phyloP scores from a whole-genome alignment of 2,797 vertebrate genomes.

The Pampus argenteus region DNA sequence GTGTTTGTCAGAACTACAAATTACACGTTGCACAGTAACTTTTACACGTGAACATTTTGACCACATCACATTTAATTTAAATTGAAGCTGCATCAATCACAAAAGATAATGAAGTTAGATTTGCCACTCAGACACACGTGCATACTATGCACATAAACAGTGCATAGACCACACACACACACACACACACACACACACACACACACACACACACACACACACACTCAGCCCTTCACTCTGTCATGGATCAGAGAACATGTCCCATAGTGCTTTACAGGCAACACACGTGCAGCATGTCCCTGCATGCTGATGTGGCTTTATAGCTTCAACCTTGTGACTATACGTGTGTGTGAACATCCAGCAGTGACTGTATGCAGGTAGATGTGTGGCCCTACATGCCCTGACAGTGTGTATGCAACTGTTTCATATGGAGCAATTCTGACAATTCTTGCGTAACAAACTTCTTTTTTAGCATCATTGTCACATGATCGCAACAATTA shows the following conservation, averaged over 20 bases:
- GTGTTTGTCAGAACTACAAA: constrained; percentile 10
- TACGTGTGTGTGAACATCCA: constrained; percentile 15
- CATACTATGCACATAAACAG: constrained; percentile 25
- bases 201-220: too few species aligned
- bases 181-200: too few species aligned
- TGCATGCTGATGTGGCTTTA: constrained; percentile 70
- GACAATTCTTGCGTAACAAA: too few species aligned
- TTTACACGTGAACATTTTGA: constrained; percentile 32
- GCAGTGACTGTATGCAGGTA: constrained; percentile 20
- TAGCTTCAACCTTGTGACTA: constrained; percentile 61
- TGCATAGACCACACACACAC: too few species aligned
- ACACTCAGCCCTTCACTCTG: constrained; percentile 69
- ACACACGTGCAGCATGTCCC: constrained; percentile 73
- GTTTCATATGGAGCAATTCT: constrained; percentile 31
- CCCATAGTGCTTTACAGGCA: constrained; percentile 75
- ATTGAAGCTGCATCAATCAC: constrained; percentile 47
- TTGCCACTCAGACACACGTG: constrained; percentile 18
- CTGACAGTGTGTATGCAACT: constrained; percentile 36
- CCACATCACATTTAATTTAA: constrained; percentile 46
- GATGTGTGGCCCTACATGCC: constrained; percentile 25
- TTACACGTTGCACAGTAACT: too few species aligned
- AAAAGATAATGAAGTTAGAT: constrained; percentile 29
- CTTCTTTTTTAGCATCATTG: too few species aligned
- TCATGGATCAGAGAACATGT: constrained; percentile 81
- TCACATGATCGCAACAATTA: background rate